phyloP scores from a whole-genome alignment of 2,113 vertebrate genomes.

The Oceanites oceanicus region DNA sequence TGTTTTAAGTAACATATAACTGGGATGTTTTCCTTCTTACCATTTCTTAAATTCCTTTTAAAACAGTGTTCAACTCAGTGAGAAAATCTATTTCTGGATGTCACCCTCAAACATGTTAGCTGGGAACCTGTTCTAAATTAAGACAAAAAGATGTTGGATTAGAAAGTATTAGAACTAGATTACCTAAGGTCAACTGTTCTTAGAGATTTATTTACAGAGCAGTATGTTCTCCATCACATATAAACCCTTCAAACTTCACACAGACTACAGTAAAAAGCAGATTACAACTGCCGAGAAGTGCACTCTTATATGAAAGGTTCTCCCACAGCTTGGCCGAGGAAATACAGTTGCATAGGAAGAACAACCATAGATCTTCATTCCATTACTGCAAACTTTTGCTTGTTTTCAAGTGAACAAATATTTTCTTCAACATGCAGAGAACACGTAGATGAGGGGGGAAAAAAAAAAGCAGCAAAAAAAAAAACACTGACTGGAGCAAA shows the following conservation, averaged over 20 bases:
- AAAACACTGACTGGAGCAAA: neutral
- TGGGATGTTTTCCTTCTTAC: neutral
- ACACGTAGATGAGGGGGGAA: neutral
- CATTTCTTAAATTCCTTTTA: neutral
- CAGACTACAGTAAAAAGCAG: neutral
- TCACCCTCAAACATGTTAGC: neutral
- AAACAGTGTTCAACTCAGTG: neutral
- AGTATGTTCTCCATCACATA: neutral
- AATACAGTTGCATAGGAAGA: neutral
- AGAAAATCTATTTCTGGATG: neutral
- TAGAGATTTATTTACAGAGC: neutral
- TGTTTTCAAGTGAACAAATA: neutral
- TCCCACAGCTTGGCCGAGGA: neutral
- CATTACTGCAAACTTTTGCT: neutral
- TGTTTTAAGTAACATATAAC: neutral
- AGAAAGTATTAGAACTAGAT: slow-evolving; percentile 38
- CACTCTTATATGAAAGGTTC: neutral
- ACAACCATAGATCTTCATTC: neutral
- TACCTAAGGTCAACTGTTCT: neutral
- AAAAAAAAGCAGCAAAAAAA: neutral
- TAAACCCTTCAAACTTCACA: neutral
- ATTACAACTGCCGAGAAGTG: neutral
- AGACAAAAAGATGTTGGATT: slow-evolving; percentile 21
- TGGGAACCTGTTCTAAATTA: slow-evolving; percentile 17
- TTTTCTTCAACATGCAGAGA: neutral